phyloP scores from a whole-genome alignment of 2,113 vertebrate genomes.

The Paedocypris sp. region DNA sequence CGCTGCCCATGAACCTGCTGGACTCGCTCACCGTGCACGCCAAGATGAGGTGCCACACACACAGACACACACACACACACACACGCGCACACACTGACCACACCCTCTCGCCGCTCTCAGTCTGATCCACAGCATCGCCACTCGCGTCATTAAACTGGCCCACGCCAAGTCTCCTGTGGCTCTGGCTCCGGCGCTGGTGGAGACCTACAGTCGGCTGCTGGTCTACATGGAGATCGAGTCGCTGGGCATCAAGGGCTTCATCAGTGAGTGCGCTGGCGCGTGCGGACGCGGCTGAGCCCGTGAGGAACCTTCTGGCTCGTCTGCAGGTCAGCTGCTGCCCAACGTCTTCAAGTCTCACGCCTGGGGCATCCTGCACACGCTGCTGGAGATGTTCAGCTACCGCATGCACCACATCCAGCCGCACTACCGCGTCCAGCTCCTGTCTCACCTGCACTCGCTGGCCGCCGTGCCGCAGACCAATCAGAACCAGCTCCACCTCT shows the following conservation, averaged over 20 bases:
- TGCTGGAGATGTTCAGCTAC: slow-evolving; percentile 98
- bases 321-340: slow-evolving; percentile 84
- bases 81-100: neutral
- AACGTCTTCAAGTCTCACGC: slow-evolving; percentile 96
- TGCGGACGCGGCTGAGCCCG: neutral
- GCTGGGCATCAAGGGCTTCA: slow-evolving; percentile 97
- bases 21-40: slow-evolving; percentile 96
- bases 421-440: slow-evolving; percentile 90
- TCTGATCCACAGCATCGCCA: slow-evolving; percentile 97
- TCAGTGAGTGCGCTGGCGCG: slow-evolving; percentile 75
- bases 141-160: slow-evolving; percentile 92
- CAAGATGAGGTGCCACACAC: slow-evolving; percentile 83
- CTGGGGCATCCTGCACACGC: slow-evolving; percentile 92
- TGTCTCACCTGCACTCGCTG: slow-evolving; percentile 91
- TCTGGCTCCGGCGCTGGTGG: slow-evolving; percentile 90
- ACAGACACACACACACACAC: no score
- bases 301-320: neutral
- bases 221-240: slow-evolving; percentile 99
- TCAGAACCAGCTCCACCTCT: slow-evolving; percentile 97
- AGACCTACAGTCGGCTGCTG: slow-evolving; percentile 92
- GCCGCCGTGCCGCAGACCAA: slow-evolving; percentile 93
- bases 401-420: slow-evolving; percentile 98
- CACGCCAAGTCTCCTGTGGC: slow-evolving; percentile 88
- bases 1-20: slow-evolving; percentile 92
- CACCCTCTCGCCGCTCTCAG: slow-evolving; percentile 44